Evolutionary conservation across 2,888 invertebrate species (phyloP).

Genomic region (Leucoma salicis): DNA sequence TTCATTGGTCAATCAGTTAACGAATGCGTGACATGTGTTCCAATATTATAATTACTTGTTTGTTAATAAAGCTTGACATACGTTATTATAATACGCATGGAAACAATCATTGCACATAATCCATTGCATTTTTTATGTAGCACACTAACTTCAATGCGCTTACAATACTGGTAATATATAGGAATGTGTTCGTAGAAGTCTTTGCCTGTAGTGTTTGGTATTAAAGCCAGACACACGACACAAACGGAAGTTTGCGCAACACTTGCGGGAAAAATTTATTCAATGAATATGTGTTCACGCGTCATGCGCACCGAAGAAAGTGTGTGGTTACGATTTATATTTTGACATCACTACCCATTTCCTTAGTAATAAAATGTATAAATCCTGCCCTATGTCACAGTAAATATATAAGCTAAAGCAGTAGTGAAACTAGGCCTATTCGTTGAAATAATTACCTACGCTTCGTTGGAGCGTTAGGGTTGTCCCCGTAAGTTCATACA

Average conservation of each 20-base stretch:
- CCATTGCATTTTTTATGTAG: background rate
- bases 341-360: conserved; percentile 39
- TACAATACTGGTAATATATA: no score
- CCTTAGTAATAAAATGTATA: background rate
- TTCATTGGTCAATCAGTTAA: conserved; percentile 21
- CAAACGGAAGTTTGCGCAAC: conserved; percentile 62
- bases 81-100: background rate
- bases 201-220: background rate
- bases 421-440: no score
- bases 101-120: no score
- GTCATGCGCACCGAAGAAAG: conserved; percentile 58
- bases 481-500: no score
- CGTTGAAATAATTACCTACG: no score
- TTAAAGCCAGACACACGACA: conserved; percentile 24
- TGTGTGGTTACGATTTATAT: conserved; percentile 55
- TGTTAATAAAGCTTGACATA: conserved; percentile 17
- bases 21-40: conserved; percentile 14
- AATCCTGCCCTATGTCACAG: no score
- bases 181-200: no score
- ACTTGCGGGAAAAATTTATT: conserved; percentile 55
- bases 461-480: no score
- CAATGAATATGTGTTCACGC: conserved; percentile 55
- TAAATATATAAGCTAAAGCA: no score
- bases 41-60: conserved; percentile 17
- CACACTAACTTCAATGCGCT: no score